A percentile compares a stretch with the other conserved stretches of the same genome.
Conservation (phyloP, 2,113 vertebrate genomes). For the Gymnarchus niloticus region DNA sequence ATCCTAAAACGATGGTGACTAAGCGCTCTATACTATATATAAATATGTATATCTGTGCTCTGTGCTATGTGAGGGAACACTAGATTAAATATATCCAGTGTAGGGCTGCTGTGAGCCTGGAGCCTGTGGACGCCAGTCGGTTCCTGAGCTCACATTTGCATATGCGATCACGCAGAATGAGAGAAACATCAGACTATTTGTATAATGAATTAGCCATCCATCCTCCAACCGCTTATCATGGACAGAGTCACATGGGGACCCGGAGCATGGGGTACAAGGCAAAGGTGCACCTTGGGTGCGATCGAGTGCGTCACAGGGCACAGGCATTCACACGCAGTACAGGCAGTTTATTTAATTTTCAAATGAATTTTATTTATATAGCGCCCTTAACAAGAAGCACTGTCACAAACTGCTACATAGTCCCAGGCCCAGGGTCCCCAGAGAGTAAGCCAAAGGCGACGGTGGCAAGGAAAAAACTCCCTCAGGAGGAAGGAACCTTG, state of each 20-base stretch:
- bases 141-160: not conserved
- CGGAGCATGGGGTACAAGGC: not conserved
- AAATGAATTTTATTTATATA: too few species aligned
- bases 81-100: not conserved
- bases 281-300: not conserved
- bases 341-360: not conserved
- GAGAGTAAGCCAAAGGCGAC: too few species aligned
- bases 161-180: too few species aligned
- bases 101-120: not conserved
- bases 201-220: not conserved
- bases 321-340: not conserved
- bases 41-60: too few species aligned
- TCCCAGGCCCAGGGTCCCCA: too few species aligned
- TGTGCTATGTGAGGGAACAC: not conserved
- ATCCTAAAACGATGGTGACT: not conserved
- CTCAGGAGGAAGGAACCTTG: too few species aligned
- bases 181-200: too few species aligned
- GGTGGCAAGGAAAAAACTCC: too few species aligned
- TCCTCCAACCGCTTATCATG: not conserved
- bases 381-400: too few species aligned
- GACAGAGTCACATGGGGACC: not conserved
- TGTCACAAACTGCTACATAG: too few species aligned
- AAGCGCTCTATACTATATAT: not conserved
- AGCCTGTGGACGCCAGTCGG: not conserved
- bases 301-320: not conserved